Evolutionary conservation across 2,797 vertebrate species (phyloP), one percentile per base, ranked within the genome.

Genomic region (Labroides dimidiatus): DNA sequence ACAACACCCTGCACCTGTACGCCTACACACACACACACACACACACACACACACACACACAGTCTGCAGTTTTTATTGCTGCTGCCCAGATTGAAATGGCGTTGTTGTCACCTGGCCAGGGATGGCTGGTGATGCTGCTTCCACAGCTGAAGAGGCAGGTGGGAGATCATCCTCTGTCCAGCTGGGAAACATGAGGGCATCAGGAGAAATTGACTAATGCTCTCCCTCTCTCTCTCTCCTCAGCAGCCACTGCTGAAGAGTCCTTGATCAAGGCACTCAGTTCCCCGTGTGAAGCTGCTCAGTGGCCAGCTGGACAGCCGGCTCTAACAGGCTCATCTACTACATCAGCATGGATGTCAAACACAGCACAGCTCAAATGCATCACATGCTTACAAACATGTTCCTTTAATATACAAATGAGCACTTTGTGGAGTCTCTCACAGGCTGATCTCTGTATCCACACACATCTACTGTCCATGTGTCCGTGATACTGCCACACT

Each of bases 261-360:
- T 36, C 54, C 75, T 75, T 41, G 44, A 75, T 71, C 63, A 49
- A 4, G 15, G 41, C 53, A 17, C 19, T 72, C 37, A 5, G 49
- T 24, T 61, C 45, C 62, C 48, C 70, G 23, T 59, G 64, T 69
- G 72, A 72, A 51, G 54, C 53, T 62, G 64, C 51, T 55, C 44
- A 43, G 50, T 4, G 23, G 43, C 75, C 53, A 64, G 64, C 55
- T 42, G 44, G 50, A 61, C 57, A 43, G 42, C 20, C 61, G 41
- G 58, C 53, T 54, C 49, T 50, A 57, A 17, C 43, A 23, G 19
- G 47, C 37, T 48, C 48, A 66, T 59, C 53, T 1, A 19, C 66
- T 60, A 60, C 44, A 57, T 11, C 64, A 55, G 57, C 37, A 47
- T 47, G 33, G 62, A 59, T 72, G 63, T 71, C 67, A 67, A 21